Conservation (phyloP, 2,113 vertebrate genomes). For the Pedetes capensis region DNA sequence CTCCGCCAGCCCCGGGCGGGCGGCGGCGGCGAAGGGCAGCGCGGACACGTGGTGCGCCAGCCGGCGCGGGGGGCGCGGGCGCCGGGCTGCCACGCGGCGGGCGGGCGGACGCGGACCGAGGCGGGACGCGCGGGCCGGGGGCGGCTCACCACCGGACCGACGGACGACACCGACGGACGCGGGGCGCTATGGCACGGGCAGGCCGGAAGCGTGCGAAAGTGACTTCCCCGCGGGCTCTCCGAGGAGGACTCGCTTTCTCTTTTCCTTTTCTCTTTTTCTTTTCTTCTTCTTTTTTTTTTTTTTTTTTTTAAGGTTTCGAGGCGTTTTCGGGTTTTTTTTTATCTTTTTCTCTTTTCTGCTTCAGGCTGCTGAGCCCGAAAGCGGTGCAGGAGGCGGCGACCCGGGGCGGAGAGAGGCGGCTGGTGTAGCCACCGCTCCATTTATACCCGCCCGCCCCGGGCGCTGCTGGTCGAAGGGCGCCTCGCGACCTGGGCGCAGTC, state of each 20-base stretch:
- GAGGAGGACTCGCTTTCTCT: neutral
- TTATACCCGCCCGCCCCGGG: conserved; percentile 80
- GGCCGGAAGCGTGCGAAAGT: conserved; percentile 74
- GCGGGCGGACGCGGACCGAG: neutral
- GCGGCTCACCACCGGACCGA: conserved; percentile 60
- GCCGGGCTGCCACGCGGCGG: conserved; percentile 54
- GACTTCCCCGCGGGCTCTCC: conserved; percentile 68
- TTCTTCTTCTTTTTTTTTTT: neutral
- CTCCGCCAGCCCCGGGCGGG: conserved; percentile 31
- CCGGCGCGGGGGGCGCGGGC: conserved; percentile 44
- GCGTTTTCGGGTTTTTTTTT: conserved; percentile 65
- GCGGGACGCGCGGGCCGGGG: neutral
- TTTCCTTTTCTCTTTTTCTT: neutral
- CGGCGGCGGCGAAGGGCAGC: conserved; percentile 65
- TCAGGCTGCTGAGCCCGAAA: conserved; percentile 36
- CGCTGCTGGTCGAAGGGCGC: conserved; percentile 80
- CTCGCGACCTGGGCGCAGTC: conserved; percentile 78
- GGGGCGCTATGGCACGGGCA: conserved; percentile 1
- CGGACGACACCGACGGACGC: neutral
- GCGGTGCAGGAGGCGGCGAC: conserved; percentile 21
- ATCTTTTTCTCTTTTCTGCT: conserved; percentile 50
- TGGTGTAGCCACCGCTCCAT: conserved; percentile 67
- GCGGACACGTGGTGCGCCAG: conserved; percentile 72
- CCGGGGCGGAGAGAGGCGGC: conserved; percentile 67
- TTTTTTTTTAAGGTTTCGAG: conserved; percentile 56